A percentile compares a stretch with the other conserved stretches of the same genome.
These are phyloP conservation scores for Hephaestus fuliginosus DNA, from an alignment of 2,797 vertebrate species.

Conservation along the genomic window DNA sequence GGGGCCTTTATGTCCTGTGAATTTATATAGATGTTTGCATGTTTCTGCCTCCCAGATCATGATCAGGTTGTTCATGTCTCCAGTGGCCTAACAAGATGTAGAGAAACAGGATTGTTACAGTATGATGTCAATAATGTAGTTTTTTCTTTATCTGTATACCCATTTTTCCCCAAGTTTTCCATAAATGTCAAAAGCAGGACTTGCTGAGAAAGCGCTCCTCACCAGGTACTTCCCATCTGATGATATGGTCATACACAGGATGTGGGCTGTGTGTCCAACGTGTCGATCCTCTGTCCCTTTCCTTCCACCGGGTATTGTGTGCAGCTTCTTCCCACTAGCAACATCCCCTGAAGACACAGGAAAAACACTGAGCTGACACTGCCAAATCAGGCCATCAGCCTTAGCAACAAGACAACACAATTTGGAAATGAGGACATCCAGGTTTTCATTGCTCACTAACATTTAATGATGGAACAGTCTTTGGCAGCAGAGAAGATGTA, in stretches of 20 bases:
- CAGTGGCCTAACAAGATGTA: slow-evolving; percentile 87
- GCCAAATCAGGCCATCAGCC: neutral
- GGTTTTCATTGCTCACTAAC: slow-evolving; percentile 80
- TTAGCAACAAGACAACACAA: neutral
- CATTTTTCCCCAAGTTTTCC: neutral
- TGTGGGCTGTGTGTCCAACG: slow-evolving; percentile 89
- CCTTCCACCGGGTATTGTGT: slow-evolving; percentile 88
- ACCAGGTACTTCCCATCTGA: slow-evolving; percentile 97
- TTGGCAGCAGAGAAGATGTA: slow-evolving; percentile 94
- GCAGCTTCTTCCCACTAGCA: slow-evolving; percentile 91
- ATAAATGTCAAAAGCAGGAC: neutral
- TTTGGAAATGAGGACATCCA: neutral
- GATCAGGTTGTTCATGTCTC: slow-evolving; percentile 94
- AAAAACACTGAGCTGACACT: neutral
- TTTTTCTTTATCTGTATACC: too few species aligned
- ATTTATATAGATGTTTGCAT: slow-evolving; percentile 91
- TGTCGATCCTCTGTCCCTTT: slow-evolving; percentile 89
- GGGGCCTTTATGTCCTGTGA: slow-evolving; percentile 92
- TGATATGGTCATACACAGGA: slow-evolving; percentile 94
- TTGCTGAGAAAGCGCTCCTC: slow-evolving; percentile 36
- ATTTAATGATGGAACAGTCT: slow-evolving; percentile 97
- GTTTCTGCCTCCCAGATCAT: slow-evolving; percentile 94
- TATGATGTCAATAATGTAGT: neutral
- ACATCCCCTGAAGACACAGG: slow-evolving; percentile 88
- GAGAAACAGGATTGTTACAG: slow-evolving; percentile 4